Percentiles rank a stretch among this genome's conserved stretches.
Conservation (phyloP, 2,888 invertebrate genomes). For the Ommatoiulus sabulosus region DNA sequence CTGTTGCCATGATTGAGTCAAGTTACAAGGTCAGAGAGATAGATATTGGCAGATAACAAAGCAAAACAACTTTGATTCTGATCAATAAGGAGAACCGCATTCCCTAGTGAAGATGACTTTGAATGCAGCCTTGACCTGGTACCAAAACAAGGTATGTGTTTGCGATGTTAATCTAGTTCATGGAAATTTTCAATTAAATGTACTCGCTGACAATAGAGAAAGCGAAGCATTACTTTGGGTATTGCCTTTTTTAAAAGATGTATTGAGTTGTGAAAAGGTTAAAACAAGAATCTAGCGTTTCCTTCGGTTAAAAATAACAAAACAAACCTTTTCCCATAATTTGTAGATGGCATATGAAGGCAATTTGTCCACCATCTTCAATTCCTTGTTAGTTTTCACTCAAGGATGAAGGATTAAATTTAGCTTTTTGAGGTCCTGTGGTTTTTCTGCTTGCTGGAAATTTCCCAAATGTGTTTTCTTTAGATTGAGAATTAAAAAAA, state of each 20-base stretch:
- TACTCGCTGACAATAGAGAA: neutral
- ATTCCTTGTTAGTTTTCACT: neutral
- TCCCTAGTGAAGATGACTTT: conserved; percentile 58
- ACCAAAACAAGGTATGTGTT: conserved; percentile 77
- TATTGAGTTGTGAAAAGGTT: neutral
- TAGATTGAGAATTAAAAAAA: neutral
- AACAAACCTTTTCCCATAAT: neutral
- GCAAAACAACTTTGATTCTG: neutral
- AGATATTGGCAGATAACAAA: conserved; percentile 5
- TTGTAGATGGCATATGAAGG: neutral
- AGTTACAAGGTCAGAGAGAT: conserved; percentile 6
- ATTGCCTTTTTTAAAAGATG: neutral
- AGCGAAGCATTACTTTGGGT: neutral
- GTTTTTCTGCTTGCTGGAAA: conserved; percentile 13
- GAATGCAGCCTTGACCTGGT: conserved; percentile 71
- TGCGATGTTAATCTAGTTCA: neutral
- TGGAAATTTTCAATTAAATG: neutral
- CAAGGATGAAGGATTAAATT: conserved; percentile 20
- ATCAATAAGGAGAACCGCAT: conserved; percentile 12
- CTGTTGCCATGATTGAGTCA: conserved; percentile 23
- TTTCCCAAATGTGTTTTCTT: conserved; percentile 13
- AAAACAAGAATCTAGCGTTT: neutral
- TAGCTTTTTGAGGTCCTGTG: neutral
- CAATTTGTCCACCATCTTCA: neutral
- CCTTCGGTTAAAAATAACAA: conserved; percentile 1